These are phyloP conservation scores for Scyliorhinus canicula DNA, from an alignment of 2,797 vertebrate genomes.

Conservation along the genomic window DNA sequence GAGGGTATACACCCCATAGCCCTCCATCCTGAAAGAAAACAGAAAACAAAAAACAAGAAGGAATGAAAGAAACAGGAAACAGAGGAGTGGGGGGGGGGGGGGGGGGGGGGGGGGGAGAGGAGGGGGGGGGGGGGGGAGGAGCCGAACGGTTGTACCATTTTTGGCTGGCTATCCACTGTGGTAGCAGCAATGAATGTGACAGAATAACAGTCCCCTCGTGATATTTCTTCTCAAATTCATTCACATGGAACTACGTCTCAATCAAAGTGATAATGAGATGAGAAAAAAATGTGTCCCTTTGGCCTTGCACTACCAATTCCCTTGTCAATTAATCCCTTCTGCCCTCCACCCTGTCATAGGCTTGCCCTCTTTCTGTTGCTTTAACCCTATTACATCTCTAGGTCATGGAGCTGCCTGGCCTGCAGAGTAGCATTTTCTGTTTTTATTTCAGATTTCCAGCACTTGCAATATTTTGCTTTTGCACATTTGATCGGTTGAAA, in stretches of 20 bases:
- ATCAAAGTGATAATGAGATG: background rate
- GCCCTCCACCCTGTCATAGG: background rate
- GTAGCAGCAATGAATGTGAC: background rate
- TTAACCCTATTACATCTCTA: background rate
- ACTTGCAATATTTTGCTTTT: background rate
- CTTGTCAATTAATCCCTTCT: background rate
- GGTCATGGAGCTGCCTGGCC: background rate
- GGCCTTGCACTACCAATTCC: background rate
- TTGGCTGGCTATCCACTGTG: background rate
- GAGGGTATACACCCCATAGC: slow-evolving; percentile 69
- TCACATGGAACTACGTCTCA: background rate
- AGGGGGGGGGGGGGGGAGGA: no score
- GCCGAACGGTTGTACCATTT: background rate
- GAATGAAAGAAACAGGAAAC: background rate
- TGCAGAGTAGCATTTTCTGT: no score
- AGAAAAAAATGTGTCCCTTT: background rate
- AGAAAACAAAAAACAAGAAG: background rate
- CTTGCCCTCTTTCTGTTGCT: background rate
- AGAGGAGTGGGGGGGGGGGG: no score
- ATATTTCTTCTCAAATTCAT: background rate
- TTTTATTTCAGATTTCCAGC: no score
- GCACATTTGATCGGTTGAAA: background rate
- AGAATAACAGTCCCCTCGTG: background rate
- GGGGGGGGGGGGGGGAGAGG: no score
- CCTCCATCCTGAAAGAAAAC: slow-evolving; percentile 71